Evolutionary conservation across 2,797 vertebrate species (phyloP).

Genomic region (Hapalemur alaotrensis): DNA sequence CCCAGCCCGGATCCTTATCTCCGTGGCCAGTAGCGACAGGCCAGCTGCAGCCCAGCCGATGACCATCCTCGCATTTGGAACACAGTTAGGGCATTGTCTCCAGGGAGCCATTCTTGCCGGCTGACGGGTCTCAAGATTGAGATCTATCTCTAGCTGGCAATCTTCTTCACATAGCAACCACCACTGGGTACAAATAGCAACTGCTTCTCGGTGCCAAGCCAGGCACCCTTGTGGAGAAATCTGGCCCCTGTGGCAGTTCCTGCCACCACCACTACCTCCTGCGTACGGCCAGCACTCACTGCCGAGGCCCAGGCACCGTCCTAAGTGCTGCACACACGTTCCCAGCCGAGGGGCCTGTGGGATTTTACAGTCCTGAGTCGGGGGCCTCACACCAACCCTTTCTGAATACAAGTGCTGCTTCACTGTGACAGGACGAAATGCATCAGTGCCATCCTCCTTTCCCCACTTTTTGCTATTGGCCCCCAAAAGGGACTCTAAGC

Average conservation of each 20-base stretch:
- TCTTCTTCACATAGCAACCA: conserved; percentile 6
- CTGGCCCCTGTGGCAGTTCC: not conserved
- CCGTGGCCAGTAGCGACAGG: not conserved
- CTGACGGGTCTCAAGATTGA: not conserved
- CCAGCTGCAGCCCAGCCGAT: not conserved
- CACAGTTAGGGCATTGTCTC: not conserved
- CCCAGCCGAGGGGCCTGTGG: not conserved
- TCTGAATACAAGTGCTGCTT: not conserved
- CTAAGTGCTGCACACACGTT: not conserved
- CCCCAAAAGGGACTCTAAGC: not conserved
- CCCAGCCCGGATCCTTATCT: not conserved
- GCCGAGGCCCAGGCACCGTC: not conserved
- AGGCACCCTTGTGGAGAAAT: not conserved
- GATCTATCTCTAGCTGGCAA: not conserved
- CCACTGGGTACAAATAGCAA: not conserved
- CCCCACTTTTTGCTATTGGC: not conserved
- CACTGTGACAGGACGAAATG: not conserved
- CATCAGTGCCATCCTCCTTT: not conserved
- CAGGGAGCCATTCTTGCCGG: not conserved
- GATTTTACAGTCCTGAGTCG: not conserved
- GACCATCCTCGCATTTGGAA: not conserved
- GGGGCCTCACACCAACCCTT: not conserved
- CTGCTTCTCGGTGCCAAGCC: not conserved
- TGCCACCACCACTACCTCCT: not conserved
- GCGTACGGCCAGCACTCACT: not conserved